Base-by-base conservation (phyloP, 92 coral and sea anemone species). In the Siderastrea siderea region DNA sequence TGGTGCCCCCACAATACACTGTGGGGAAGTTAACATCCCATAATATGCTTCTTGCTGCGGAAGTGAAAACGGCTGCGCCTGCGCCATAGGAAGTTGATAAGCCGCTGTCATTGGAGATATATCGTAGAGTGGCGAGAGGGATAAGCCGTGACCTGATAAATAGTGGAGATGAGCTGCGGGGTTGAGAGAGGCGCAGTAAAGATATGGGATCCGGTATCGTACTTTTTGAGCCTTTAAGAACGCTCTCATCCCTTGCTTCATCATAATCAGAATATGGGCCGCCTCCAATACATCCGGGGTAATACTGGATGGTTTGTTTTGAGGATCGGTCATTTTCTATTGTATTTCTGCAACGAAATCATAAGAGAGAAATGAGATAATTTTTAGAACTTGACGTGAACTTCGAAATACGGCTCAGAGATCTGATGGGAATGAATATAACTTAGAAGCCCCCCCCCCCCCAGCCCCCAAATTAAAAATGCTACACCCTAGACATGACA, bases 281-380 rank as follows among this genome's bases (percentile, higher is more conserved):
- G 89, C 89, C 16, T 85, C 89, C n/a, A 85, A 47, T 1, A 76
- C 89, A n/a, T 85, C 89, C 4, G 83, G 89, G 7, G 89, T 76
- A 3, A 85, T 64, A 3, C 47, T 63, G 52, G 7, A 26, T 10
- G 79, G 12, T 6, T 60, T 49, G 3, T 60, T 45, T 60, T 74
- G 73, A 26, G 62, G 73, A 45, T 84, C 87, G 43, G 58, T 44
- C 87, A 84, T 84, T 64, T 6, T 69, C 1, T 44, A 47, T 3
- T 3, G 44, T 75, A 2, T 43, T 5, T 15, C 80, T 75, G 50
- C 6, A 75, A 55, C 63, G 38, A 12, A 55, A 43, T 7, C 7
- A n/a, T 7, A 3, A 2, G 3, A 53, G 6, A 15, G 43, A 46
- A 63, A 65, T 19, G 45, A 62, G 38, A 26, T 26, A 26, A 26